Evolutionary conservation across 2,113 vertebrate species (phyloP).

Genomic region (Paradisaea rubra): DNA sequence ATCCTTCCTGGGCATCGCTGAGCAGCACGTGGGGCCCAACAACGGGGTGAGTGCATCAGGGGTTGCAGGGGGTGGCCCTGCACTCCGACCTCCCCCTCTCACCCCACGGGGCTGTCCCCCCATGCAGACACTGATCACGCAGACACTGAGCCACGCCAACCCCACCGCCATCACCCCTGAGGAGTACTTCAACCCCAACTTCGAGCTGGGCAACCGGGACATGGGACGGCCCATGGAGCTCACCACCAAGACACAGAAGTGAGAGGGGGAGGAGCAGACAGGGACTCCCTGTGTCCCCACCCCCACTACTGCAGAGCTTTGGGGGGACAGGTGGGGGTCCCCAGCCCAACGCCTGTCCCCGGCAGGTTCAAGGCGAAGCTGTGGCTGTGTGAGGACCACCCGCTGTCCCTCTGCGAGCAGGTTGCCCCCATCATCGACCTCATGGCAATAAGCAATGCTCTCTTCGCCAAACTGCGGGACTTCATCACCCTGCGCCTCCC

Average conservation of each 20-base stretch:
- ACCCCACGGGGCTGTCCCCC: not conserved
- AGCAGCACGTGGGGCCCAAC: slow-evolving; percentile 93
- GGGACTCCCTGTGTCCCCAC: not conserved
- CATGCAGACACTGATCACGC: slow-evolving; percentile 85
- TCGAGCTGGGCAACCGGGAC: slow-evolving; percentile 82
- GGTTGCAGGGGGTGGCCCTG: not conserved
- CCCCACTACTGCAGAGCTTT: fast-evolving
- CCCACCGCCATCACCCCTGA: slow-evolving; percentile 90
- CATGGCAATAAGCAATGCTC: slow-evolving; percentile 95
- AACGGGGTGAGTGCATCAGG: slow-evolving; percentile 80
- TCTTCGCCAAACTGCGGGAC: slow-evolving; percentile 94
- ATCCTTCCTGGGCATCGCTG: slow-evolving; percentile 95
- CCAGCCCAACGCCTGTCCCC: not conserved
- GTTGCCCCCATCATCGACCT: slow-evolving; percentile 97
- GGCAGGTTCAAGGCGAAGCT: slow-evolving; percentile 95
- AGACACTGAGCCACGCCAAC: slow-evolving; percentile 89
- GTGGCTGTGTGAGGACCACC: slow-evolving; percentile 96
- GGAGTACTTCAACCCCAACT: slow-evolving; percentile 93
- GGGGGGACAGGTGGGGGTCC: not conserved
- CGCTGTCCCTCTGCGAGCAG: slow-evolving; percentile 91
- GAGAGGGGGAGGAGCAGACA: slow-evolving; percentile 23
- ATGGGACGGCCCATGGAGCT: slow-evolving; percentile 93
- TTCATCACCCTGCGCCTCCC: slow-evolving; percentile 94
- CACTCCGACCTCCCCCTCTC: not conserved
- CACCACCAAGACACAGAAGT: slow-evolving; percentile 98